phyloP scores from a whole-genome alignment of 2,888 invertebrate species.

The Polia nebulosa region DNA sequence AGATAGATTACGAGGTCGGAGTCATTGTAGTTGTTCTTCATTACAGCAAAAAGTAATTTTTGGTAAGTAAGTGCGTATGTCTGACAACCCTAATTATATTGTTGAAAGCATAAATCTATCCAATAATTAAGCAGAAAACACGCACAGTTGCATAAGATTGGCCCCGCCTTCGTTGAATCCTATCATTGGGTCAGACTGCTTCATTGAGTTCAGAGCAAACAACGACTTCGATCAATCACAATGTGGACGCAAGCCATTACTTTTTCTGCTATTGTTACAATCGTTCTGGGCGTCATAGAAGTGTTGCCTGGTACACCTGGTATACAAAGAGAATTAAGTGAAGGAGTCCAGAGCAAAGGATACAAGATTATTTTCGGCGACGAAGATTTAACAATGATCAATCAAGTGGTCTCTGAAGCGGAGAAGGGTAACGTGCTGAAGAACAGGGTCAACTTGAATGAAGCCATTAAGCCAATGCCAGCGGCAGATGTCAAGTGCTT shows the following conservation, averaged over 20 bases:
- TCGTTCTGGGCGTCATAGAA: slow-evolving; percentile 62
- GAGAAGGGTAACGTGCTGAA: slow-evolving; percentile 76
- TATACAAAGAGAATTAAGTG: slow-evolving; percentile 74
- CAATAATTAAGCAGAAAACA: slow-evolving; percentile 77
- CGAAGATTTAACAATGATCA: slow-evolving; percentile 79
- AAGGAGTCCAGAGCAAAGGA: slow-evolving; percentile 77
- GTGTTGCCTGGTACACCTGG: slow-evolving; percentile 61
- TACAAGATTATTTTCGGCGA: slow-evolving; percentile 82
- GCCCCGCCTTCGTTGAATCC: slow-evolving; percentile 58
- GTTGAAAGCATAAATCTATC: slow-evolving; percentile 71
- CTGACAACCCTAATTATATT: slow-evolving; percentile 76
- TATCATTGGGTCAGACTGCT: slow-evolving; percentile 55
- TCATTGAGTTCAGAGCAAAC: slow-evolving; percentile 62
- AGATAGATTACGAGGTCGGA: too few relatives aligned
- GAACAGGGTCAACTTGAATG: slow-evolving; percentile 71
- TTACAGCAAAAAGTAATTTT: too few relatives aligned
- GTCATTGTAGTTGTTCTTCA: too few relatives aligned
- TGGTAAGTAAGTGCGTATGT: slow-evolving; percentile 29
- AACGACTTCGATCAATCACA: slow-evolving; percentile 60
- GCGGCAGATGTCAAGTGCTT: slow-evolving; percentile 85
- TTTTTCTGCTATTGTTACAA: slow-evolving; percentile 53
- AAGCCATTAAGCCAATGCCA: slow-evolving; percentile 76
- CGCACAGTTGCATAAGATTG: slow-evolving; percentile 76
- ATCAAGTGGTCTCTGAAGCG: slow-evolving; percentile 77
- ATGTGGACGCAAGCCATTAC: slow-evolving; percentile 72